A percentile compares a stretch with the other conserved stretches of the same genome.
Conservation (phyloP, 1,140 invertebrate genomes). For the Drosophila funebris region DNA sequence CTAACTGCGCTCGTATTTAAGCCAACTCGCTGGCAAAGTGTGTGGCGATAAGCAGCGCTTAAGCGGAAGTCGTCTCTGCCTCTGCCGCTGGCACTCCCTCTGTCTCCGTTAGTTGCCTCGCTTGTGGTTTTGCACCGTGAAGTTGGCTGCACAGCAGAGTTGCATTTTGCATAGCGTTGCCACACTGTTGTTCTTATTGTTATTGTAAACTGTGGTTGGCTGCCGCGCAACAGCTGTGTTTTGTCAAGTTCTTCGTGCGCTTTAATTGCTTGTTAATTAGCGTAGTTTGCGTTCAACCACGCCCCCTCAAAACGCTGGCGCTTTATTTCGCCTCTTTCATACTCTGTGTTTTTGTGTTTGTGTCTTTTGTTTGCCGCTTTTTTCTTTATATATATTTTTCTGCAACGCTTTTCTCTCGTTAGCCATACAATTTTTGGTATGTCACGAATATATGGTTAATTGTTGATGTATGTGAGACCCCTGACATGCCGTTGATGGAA, state of each 20-base stretch:
- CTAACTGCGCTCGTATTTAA: slow-evolving; percentile 34
- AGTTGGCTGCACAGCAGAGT: slow-evolving; percentile 37
- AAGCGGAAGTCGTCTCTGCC: slow-evolving; percentile 32
- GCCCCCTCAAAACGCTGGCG: slow-evolving; percentile 3
- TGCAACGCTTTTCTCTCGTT: slow-evolving; percentile 17
- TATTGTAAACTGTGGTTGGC: slow-evolving; percentile 23
- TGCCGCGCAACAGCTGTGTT: slow-evolving; percentile 55
- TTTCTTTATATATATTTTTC: not conserved
- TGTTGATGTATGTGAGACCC: slow-evolving; percentile 25
- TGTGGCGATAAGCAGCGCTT: slow-evolving; percentile 47
- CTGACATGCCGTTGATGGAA: slow-evolving; percentile 64
- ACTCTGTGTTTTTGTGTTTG: slow-evolving; percentile 4
- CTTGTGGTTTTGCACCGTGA: slow-evolving; percentile 47
- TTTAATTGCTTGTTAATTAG: slow-evolving; percentile 77
- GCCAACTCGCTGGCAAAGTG: slow-evolving; percentile 33
- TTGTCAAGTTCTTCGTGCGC: slow-evolving; percentile 47
- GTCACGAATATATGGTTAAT: slow-evolving; percentile 42
- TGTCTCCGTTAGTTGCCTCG: not conserved
- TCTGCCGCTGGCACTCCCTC: too few relatives aligned
- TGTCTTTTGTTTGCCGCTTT: slow-evolving; percentile 7
- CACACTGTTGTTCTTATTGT: slow-evolving; percentile 32
- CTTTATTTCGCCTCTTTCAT: not conserved
- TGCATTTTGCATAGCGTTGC: slow-evolving; percentile 38
- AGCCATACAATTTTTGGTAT: slow-evolving; percentile 20
- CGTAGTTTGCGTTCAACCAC: slow-evolving; percentile 52